phyloP scores from a whole-genome alignment of 1,140 invertebrate species.

The Mycetomoellerius zeteki region DNA sequence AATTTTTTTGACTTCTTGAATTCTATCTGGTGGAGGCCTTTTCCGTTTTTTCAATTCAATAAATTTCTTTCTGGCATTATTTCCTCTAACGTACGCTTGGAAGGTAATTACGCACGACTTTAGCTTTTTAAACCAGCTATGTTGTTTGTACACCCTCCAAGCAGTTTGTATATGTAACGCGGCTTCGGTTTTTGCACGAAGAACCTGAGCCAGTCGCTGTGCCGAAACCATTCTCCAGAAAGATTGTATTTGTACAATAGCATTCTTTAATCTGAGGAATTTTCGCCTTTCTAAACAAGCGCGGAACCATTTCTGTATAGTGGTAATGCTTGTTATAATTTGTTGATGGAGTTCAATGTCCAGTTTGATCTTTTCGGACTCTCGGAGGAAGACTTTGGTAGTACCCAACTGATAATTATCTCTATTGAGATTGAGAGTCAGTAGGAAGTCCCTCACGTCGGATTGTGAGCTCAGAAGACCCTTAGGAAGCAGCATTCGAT shows the following conservation, averaged over 20 bases:
- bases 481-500: constrained; percentile 96
- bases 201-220: constrained; percentile 84
- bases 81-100: constrained; percentile 91
- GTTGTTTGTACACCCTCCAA: constrained; percentile 90
- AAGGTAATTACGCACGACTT: constrained; percentile 89
- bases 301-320: constrained; percentile 97
- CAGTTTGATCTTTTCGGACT: constrained; percentile 97
- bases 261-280: constrained; percentile 92
- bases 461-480: constrained; percentile 93
- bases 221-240: constrained; percentile 90
- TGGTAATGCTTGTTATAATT: constrained; percentile 96
- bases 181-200: constrained; percentile 87
- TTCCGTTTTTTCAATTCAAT: constrained; percentile 83
- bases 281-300: constrained; percentile 92
- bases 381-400: constrained; percentile 97
- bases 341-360: constrained; percentile 97
- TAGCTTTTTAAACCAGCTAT: constrained; percentile 90
- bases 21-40: constrained; percentile 70
- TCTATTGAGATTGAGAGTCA: constrained; percentile 92
- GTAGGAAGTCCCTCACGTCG: constrained; percentile 94
- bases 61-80: constrained; percentile 87
- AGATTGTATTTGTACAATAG: constrained; percentile 93
- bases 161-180: constrained; percentile 92
- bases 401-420: constrained; percentile 97
- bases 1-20: constrained; percentile 63